A percentile compares a stretch with the other conserved stretches of the same genome.
Evolutionary conservation across 2,113 vertebrate genomes (phyloP).

Genomic region (Axis porcinus): DNA sequence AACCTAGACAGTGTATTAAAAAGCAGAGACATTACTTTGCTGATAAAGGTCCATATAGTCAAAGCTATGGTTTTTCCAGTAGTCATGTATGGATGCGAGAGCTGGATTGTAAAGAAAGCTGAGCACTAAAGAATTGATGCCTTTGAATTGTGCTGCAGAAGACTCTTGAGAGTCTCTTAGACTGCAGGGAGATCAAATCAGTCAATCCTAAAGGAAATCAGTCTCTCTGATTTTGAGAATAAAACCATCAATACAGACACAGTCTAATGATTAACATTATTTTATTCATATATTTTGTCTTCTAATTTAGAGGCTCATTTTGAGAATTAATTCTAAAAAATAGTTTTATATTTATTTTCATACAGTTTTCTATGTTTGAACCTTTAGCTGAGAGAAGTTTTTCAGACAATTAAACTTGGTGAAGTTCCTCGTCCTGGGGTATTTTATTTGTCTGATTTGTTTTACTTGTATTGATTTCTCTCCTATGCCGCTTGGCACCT

Average conservation of each 20-base stretch:
- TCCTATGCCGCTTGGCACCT: not conserved
- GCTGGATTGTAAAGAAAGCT: not conserved
- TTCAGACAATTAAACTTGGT: not conserved
- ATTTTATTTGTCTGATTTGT: slow-evolving; percentile 27
- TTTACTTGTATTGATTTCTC: slow-evolving; percentile 26
- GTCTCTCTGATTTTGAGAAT: not conserved
- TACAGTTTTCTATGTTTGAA: not conserved
- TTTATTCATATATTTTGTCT: slow-evolving; percentile 1
- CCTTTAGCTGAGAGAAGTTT: not conserved
- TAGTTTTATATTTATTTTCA: not conserved
- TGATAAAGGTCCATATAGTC: not conserved
- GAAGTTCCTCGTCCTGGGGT: not conserved
- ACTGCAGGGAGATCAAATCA: not conserved
- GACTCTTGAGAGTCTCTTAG: not conserved
- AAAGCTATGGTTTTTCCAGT: not conserved
- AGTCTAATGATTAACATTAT: not conserved
- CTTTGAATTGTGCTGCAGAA: not conserved
- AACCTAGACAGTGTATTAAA: not conserved
- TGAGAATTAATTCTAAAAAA: not conserved
- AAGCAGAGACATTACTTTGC: not conserved
- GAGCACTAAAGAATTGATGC: not conserved
- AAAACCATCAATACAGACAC: not conserved
- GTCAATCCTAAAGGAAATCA: not conserved
- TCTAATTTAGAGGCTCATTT: not conserved
- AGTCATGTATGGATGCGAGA: not conserved